phyloP scores from a whole-genome alignment of 1,140 invertebrate genomes.

The Macrobrachium nipponense region DNA sequence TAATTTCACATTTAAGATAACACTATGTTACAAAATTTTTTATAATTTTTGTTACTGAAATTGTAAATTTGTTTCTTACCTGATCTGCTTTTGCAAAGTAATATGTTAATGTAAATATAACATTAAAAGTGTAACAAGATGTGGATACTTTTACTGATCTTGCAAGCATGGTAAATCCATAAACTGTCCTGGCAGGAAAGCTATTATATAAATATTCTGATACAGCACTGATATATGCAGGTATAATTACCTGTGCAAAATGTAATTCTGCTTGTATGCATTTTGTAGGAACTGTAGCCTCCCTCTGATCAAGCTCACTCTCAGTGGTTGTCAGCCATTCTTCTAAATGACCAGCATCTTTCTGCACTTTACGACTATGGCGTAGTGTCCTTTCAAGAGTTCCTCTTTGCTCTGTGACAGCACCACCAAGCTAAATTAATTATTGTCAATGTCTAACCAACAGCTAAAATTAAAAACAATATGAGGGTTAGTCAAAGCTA shows the following conservation, averaged over 20 bases:
- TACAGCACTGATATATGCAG: not conserved
- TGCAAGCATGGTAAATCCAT: too few species aligned
- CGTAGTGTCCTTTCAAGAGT: constrained; percentile 80
- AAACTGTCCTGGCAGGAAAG: too few species aligned
- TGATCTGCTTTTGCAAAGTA: too few species aligned
- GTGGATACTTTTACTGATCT: too few species aligned
- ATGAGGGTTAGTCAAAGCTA: too few species aligned
- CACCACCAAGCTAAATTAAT: constrained; percentile 74
- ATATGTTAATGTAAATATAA: too few species aligned
- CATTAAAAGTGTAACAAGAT: too few species aligned
- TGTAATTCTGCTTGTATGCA: constrained; percentile 74
- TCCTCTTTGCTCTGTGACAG: constrained; percentile 83
- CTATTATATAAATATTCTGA: too few species aligned
- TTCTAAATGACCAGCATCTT: constrained; percentile 74
- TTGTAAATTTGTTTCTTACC: too few species aligned
- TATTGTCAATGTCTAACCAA: constrained; percentile 61
- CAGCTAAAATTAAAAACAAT: constrained; percentile 64
- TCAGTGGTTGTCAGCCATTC: constrained; percentile 74
- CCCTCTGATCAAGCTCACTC: constrained; percentile 67
- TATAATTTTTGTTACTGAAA: too few species aligned
- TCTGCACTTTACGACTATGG: constrained; percentile 73
- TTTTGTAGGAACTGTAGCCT: constrained; percentile 63
- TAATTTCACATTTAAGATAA: too few species aligned
- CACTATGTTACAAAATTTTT: too few species aligned
- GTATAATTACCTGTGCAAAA: constrained; percentile 67